Evolutionary conservation across 2,113 vertebrate species (phyloP), one percentile per base, ranked within the genome.

Genomic region (Epinephelus cyanopodus): DNA sequence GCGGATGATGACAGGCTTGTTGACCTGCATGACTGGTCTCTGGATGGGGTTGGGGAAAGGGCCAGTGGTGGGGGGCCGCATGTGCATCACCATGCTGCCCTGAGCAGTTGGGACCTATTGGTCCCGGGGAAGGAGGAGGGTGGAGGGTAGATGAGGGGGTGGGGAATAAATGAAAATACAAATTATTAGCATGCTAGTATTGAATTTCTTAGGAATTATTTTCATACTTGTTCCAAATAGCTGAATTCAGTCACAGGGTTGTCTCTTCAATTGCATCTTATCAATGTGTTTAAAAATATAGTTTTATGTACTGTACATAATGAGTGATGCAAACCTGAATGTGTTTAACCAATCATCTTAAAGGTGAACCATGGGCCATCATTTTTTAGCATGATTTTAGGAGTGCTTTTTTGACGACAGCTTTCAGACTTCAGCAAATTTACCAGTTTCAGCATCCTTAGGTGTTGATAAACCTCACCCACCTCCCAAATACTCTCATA

Each of bases 41-140:
- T 96, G 96, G 81, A 96, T 96, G 76, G 96, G 96, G 83, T 86
- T 96, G 72, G 96, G 96, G 88, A 95, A 96, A 62, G 95, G 94
- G 74, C 96, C 95, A 5, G 93, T 93, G 89, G 92, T 93, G 79
- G 95, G 93, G 61, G 95, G 94, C 1, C 95, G 94, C 94, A 96
- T 96, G 94, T 96, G 96, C 95, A 96, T 96, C 84, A 96, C 91
- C 95, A 96, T 94, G 91, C 90, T 95, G 87, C 95, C 95, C 87
- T 96, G 96, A 54, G 93, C 89, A 82, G 93, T 85, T 48, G 93
- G 91, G 53, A 96, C 91, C 95, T 95, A 81, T 45, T 56, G 66
- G 88, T 60, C 63, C 65, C 2, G 42, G 67, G 56, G 17, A 12
- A 45, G 60, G 23, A 14, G 4, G 60, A 9, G 19, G 18, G 5